Percentiles rank a stretch among this genome's conserved stretches.
phyloP scores from a whole-genome alignment of 2,888 invertebrate species.

The Caenorhabditis afra region DNA sequence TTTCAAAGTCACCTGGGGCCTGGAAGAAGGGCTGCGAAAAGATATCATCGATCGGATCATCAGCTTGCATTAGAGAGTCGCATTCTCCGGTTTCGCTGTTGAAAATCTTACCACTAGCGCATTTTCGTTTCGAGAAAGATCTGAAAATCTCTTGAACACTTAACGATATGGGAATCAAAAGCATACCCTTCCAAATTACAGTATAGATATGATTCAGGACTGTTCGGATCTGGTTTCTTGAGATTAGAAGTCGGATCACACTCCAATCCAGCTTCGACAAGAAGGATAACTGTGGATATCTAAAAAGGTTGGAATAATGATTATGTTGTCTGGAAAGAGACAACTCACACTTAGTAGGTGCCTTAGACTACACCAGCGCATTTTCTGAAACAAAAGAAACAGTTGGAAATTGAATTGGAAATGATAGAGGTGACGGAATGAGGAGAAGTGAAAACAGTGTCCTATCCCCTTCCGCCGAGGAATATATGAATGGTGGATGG shows the following conservation, averaged over 20 bases:
- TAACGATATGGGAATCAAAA: background rate
- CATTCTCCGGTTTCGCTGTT: constrained; percentile 72
- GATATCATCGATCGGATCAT: constrained; percentile 70
- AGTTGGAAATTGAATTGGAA: background rate
- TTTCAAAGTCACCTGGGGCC: constrained; percentile 71
- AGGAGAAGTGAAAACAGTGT: background rate
- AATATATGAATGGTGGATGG: constrained; percentile 52
- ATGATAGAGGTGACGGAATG: background rate
- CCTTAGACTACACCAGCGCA: constrained; percentile 51
- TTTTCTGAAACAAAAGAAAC: constrained; percentile 37
- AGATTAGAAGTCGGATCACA: constrained; percentile 69
- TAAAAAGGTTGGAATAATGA: constrained; percentile 4
- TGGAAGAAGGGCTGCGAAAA: constrained; percentile 78
- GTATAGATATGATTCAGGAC: constrained; percentile 75
- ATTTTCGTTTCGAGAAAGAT: constrained; percentile 74
- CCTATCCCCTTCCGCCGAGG: background rate
- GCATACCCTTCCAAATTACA: constrained; percentile 78
- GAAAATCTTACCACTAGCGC: constrained; percentile 75
- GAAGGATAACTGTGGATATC: constrained; percentile 43
- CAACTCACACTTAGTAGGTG: constrained; percentile 49
- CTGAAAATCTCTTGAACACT: constrained; percentile 46
- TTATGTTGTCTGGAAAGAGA: background rate
- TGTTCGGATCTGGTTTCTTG: constrained; percentile 75
- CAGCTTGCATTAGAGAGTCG: constrained; percentile 63
- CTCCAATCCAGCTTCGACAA: constrained; percentile 56